Evolutionary conservation across 2,888 invertebrate genomes (phyloP).

Genomic region (Blastobasis lacticolella): DNA sequence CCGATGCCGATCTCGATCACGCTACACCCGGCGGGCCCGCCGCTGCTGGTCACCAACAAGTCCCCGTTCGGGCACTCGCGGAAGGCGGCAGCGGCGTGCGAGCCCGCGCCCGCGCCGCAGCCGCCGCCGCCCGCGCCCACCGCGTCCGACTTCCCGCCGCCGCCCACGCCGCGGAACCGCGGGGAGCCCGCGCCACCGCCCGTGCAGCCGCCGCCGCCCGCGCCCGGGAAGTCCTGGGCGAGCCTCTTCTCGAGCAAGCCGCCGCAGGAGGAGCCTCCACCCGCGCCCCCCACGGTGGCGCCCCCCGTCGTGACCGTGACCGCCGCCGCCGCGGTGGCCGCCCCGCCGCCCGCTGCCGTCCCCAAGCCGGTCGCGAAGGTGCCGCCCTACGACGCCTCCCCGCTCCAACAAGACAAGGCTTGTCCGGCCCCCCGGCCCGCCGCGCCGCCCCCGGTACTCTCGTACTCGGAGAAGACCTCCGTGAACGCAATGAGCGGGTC

Average conservation of each 20-base stretch:
- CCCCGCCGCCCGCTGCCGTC: conserved; percentile 34
- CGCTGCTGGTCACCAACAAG: conserved; percentile 66
- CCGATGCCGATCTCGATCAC: conserved; percentile 70
- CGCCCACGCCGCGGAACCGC: conserved; percentile 59
- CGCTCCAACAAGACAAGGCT: conserved; percentile 39
- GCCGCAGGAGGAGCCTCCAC: conserved; percentile 14
- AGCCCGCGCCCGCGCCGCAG: conserved; percentile 49
- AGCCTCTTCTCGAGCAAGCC: conserved; percentile 75
- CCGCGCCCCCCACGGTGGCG: conserved; percentile 32
- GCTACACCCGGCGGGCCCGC: conserved; percentile 52
- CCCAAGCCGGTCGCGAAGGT: conserved; percentile 77
- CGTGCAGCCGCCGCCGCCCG: conserved; percentile 50
- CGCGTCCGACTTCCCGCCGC: conserved; percentile 69
- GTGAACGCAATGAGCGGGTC: conserved; percentile 30
- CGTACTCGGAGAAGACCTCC: conserved; percentile 49
- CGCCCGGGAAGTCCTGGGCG: conserved; percentile 77
- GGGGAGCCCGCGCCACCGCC: conserved; percentile 47
- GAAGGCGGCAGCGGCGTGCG: conserved; percentile 40
- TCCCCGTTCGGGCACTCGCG: conserved; percentile 63
- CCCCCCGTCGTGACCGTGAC: too few relatives aligned
- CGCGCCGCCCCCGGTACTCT: conserved; percentile 24
- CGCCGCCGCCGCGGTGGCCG: conserved; percentile 35
- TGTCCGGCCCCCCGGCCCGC: conserved; percentile 26
- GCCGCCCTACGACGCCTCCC: conserved; percentile 73
- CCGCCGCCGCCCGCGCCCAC: conserved; percentile 63